Base-by-base conservation (phyloP, 2,113 vertebrate genomes). In the Lagopus leucura region DNA sequence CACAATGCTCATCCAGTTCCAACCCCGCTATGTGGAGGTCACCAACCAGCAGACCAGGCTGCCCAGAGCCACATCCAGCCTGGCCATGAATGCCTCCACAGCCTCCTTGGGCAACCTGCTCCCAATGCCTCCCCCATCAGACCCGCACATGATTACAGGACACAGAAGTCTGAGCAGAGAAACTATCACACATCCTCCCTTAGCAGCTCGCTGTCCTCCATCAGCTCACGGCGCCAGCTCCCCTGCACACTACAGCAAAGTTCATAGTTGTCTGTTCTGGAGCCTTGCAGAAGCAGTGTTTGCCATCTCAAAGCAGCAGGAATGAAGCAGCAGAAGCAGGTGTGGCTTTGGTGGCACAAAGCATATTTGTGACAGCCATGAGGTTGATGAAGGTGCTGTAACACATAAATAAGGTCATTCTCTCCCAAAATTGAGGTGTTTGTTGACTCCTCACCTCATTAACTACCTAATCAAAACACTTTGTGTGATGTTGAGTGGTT, bases 391-490 rank as follows among this genome's bases (percentile, higher is more conserved):
- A 9, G 13, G 18, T 1, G 10, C 52, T 30, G 52, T 30, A 54
- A 54, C 27, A 30, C 27, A 16, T 8, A 79, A 21, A 2, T 1
- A 0, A 67, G 47, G 28, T 20, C 10, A 0, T 3, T 15, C 12
- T 2, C 28, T 10, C 13, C 20, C 72, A 22, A 6, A 42, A 67
- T 6, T 3, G 32, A 28, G 50, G 18, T 6, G 6, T 67, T 52
- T 22, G 8, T 34, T 52, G 24, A 27, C 21, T 32, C 38, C 20
- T 43, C 50, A 32, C 11, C 27, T 61, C n/a, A 6, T 40, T 13
- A 80, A 34, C 21, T 10, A 76, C 5, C 12, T 16, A 63, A 3
- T 47, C 52, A 78, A 27, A 85, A 75, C 36, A 8, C 28, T 66
- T 25, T 28, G 25, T 42, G 38, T 5, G 7, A 42, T 19, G 12